phyloP scores from a whole-genome alignment of 1,140 invertebrate species.

The Formica selysi region DNA sequence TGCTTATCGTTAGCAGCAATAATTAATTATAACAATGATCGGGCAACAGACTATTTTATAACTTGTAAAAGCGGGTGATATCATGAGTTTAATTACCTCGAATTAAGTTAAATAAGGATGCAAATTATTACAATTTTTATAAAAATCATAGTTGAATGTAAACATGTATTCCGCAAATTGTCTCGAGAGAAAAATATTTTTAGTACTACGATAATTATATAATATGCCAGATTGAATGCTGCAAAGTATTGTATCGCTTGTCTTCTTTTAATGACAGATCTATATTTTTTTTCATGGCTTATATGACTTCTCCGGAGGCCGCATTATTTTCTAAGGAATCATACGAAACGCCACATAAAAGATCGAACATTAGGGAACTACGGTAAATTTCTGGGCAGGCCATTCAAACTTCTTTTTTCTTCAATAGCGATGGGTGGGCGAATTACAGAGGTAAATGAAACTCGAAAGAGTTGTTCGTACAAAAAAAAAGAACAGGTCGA shows the following conservation, averaged over 20 bases:
- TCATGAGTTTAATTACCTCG: background rate
- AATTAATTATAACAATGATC: background rate
- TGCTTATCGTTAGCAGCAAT: too few relatives aligned
- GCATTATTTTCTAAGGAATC: constrained; percentile 1
- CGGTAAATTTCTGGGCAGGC: constrained; percentile 30
- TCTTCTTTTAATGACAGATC: background rate
- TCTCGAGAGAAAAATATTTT: background rate
- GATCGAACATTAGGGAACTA: background rate
- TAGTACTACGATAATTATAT: background rate
- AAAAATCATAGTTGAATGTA: background rate
- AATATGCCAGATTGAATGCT: background rate
- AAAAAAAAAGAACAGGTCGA: background rate
- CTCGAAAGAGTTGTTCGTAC: background rate
- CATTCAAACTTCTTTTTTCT: constrained; percentile 15
- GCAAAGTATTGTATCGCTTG: background rate
- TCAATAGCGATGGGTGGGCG: constrained; percentile 6
- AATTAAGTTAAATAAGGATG: background rate
- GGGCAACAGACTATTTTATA: too few relatives aligned
- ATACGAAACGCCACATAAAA: constrained; percentile 19
- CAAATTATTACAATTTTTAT: background rate
- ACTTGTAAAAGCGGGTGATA: background rate
- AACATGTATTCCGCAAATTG: background rate
- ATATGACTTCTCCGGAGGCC: background rate
- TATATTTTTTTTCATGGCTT: background rate
- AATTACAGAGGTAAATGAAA: constrained; percentile 24